These are phyloP conservation scores for Pitangus sulphuratus DNA, from an alignment of 2,797 vertebrate genomes.

Conservation along the genomic window DNA sequence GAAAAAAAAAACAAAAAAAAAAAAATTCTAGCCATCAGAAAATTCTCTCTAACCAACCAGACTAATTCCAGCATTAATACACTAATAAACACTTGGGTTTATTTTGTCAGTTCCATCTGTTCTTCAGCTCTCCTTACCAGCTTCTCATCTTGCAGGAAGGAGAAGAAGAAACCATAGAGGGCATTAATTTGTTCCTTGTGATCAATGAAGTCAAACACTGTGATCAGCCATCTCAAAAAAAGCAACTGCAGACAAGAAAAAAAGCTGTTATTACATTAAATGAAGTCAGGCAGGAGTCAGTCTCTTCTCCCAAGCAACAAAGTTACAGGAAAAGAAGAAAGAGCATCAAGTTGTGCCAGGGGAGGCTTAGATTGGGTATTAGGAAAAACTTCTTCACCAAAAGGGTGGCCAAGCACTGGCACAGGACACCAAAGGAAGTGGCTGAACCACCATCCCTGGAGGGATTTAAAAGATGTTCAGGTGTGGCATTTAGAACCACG, in stretches of 20 bases:
- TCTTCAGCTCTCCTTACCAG: slow-evolving; percentile 80
- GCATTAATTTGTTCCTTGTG: slow-evolving; percentile 86
- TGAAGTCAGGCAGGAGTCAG: accelerated
- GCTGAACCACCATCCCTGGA: neutral
- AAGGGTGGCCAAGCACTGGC: neutral
- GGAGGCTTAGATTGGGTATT: neutral
- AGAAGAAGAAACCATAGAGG: slow-evolving; percentile 94
- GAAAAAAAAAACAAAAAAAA: neutral
- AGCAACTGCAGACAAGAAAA: slow-evolving; percentile 78
- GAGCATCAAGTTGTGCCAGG: neutral
- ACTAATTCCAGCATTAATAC: neutral
- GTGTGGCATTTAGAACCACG: neutral
- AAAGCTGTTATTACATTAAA: neutral
- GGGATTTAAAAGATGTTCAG: neutral
- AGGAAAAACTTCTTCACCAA: neutral
- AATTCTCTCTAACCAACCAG: neutral
- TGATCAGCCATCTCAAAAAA: slow-evolving; percentile 92
- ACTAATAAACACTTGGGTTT: neutral
- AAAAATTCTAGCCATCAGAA: neutral
- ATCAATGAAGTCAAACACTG: slow-evolving; percentile 92
- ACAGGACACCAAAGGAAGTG: neutral
- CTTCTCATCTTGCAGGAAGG: slow-evolving; percentile 85
- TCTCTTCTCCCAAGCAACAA: neutral
- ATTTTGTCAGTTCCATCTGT: neutral
- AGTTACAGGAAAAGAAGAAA: neutral